These are phyloP conservation scores for Papilio polytes DNA, from an alignment of 1,140 invertebrate genomes.

Conservation along the genomic window DNA sequence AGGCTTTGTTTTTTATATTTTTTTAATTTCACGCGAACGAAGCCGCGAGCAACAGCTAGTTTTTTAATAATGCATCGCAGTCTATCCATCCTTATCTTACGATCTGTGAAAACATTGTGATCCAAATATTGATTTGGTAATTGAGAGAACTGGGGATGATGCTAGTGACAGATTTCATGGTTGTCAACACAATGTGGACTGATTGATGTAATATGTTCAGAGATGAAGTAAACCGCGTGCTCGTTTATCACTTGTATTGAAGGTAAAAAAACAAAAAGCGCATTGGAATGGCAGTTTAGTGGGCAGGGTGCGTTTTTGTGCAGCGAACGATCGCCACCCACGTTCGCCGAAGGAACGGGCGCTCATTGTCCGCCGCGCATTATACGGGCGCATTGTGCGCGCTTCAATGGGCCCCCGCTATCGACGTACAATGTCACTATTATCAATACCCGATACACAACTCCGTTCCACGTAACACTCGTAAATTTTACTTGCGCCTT, in stretches of 20 bases:
- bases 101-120: neutral
- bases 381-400: conserved; percentile 80
- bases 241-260: conserved; percentile 17
- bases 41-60: too few species aligned
- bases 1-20: too few species aligned
- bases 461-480: conserved; percentile 65
- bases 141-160: neutral
- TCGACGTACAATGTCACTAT: conserved; percentile 78
- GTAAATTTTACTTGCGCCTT: conserved; percentile 65
- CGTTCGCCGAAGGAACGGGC: conserved; percentile 71
- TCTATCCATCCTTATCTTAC: neutral
- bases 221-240: conserved; percentile 18
- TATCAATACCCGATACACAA: conserved; percentile 71
- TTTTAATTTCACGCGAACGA: too few species aligned
- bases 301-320: conserved; percentile 68
- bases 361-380: conserved; percentile 74
- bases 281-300: conserved; percentile 51
- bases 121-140: neutral
- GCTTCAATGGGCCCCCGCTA: conserved; percentile 76
- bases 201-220: neutral
- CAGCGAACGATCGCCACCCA: conserved; percentile 73
- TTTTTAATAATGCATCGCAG: neutral
- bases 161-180: conserved; percentile 4
- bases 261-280: conserved; percentile 50
- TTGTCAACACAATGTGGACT: neutral